Evolutionary conservation across 2,113 vertebrate genomes (phyloP), one percentile per base, ranked within the genome.

Genomic region (Uria aalge): DNA sequence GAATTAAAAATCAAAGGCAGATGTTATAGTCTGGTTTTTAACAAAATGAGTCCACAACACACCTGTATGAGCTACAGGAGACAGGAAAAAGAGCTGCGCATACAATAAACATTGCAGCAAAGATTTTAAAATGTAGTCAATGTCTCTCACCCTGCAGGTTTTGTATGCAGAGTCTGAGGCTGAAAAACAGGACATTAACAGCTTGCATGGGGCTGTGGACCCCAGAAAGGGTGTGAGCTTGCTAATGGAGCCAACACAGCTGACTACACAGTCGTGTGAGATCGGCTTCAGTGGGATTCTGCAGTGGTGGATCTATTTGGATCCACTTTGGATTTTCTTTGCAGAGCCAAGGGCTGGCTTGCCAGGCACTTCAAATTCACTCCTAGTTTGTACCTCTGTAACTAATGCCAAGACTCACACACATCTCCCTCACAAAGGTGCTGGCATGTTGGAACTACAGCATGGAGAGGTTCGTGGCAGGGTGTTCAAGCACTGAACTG

Each of bases 271-370:
- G 57, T 40, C 22, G 2, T 1, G 12, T 6, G 23, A 90, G 2
- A 0, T 6, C 0, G 0, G 26, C 78, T 48, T 3, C 55, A 36
- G 79, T 0, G 0, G 21, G 24, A 23, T 22, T 55, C 82, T 38
- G 88, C 48, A 43, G 16, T 0, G 0, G 4, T 11, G 45, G 47
- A 40, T 41, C 43, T 30, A 1, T 29, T 11, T 34, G 56, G 60
- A 86, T n/a, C 53, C 32, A 23, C 68, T 77, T 12, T 5, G 38
- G 55, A 57, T 73, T 56, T 32, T 20, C 48, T 45, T 45, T 11
- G 79, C 48, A 16, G 43, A 84, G 48, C 34, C 60, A 52, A 34
- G 36, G 56, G 32, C 72, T 80, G 83, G 12, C 47, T 66, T 50
- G 36, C 22, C 34, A 74, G 56, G 40, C 40, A 8, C 52, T 56